Base-by-base conservation (phyloP, 2,888 invertebrate genomes). In the Lepidocyrtoides sp. region DNA sequence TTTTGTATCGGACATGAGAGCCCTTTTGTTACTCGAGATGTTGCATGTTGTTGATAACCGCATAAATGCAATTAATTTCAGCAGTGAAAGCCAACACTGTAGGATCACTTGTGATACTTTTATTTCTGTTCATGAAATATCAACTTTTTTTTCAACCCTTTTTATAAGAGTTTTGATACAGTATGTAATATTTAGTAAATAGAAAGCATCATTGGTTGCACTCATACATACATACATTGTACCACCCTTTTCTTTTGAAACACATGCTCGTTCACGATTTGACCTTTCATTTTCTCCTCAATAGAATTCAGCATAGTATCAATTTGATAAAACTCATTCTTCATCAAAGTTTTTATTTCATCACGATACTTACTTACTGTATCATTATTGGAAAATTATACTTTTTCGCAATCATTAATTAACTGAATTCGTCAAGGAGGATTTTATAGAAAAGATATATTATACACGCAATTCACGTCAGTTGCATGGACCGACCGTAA, bases 351-450 rank as follows among this genome's bases (percentile, higher is more conserved):
- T 14, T 57, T 5, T 23, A 26, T 60, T 14, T 44, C n/a, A n/a
- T n/a, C n/a, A n/a, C n/a, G n/a, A n/a, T n/a, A n/a, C n/a, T n/a
- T n/a, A n/a, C n/a, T n/a, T n/a, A n/a, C n/a, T 72, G 41, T 72
- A 72, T 72, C 72, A 44, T 23, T 72, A 72, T 72, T 41, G 79
- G 54, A 79, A 51, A 32, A 72, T 79, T 79, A 54, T 79, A 79
- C 79, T 32, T 54, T 79, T 79, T 29, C 32, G 54, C 51, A 87
- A 69, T 84, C 90, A 69, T 92, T 92, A 91, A 93, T 93, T 93
- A 93, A 90, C 89, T 93, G 81, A 77, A 91, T 93, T 92, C 89
- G 91, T 84, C 89, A 92, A 84, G 85, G 66, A 79, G 79, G 86
- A 81, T 79, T 72, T 84, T n/a, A 48, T 77, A 83, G 57, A 75